A percentile compares a stretch with the other conserved stretches of the same genome.
Evolutionary conservation across 2,113 vertebrate genomes (phyloP).

Genomic region (Oenanthe oenanthe): DNA sequence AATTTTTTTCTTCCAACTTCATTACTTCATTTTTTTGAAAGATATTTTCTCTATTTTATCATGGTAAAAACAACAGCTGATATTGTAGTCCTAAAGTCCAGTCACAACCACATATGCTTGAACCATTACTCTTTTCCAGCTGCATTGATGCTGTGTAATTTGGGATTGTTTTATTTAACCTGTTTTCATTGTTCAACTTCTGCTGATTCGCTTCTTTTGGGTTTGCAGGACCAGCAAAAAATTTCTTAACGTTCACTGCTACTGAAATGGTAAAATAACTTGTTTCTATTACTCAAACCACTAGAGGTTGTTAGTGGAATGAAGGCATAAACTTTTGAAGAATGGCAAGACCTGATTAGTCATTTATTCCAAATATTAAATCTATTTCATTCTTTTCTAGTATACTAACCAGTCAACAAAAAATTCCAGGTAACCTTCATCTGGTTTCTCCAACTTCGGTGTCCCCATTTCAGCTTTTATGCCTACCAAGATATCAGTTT

Average conservation of each 20-base stretch:
- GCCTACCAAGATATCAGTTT: slow-evolving; percentile 93
- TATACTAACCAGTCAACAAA: slow-evolving; percentile 94
- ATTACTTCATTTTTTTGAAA: neutral
- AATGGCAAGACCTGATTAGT: neutral
- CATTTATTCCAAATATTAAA: neutral
- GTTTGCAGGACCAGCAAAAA: neutral
- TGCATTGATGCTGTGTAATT: neutral
- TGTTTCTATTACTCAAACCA: neutral
- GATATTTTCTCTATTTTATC: neutral
- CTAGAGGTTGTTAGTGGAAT: neutral
- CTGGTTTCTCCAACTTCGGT: slow-evolving; percentile 84
- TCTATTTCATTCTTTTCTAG: neutral
- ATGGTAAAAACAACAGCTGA: neutral
- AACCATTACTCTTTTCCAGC: neutral
- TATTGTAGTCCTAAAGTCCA: neutral
- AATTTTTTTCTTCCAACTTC: neutral
- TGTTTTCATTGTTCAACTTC: neutral
- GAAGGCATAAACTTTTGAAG: neutral
- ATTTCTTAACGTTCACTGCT: neutral
- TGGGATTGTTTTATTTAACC: neutral
- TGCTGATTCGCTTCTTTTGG: neutral
- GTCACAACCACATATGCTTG: neutral
- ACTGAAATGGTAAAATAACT: neutral
- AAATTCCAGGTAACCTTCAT: slow-evolving; percentile 94
- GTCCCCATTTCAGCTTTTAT: slow-evolving; percentile 95